Percentiles rank a stretch among this genome's conserved stretches.
Conservation (phyloP, 2,113 vertebrate genomes). For the Benthochromis sp. region DNA sequence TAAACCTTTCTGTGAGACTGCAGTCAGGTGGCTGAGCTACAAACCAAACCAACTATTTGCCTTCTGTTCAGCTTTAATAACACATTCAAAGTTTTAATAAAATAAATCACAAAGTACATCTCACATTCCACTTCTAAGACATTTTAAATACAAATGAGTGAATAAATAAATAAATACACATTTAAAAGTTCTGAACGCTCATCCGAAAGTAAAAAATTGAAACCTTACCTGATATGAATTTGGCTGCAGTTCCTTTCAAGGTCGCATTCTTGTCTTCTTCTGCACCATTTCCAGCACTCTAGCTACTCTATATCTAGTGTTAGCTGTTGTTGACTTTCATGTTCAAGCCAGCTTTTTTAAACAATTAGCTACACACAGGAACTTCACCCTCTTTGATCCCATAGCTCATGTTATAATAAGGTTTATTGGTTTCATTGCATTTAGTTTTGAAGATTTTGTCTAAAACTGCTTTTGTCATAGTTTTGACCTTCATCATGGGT, state of each 20-base stretch:
- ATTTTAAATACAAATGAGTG: neutral
- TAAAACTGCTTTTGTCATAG: neutral
- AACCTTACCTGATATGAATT: neutral
- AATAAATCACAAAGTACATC: neutral
- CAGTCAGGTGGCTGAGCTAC: neutral
- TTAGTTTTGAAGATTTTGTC: neutral
- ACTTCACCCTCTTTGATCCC: neutral
- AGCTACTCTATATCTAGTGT: neutral
- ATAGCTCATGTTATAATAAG: neutral
- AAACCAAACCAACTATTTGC: neutral
- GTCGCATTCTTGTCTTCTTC: neutral
- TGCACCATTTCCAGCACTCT: neutral
- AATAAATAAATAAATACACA: neutral
- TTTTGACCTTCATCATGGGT: neutral
- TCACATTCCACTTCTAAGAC: neutral
- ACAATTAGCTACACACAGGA: neutral
- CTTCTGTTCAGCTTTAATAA: neutral
- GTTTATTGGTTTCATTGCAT: neutral
- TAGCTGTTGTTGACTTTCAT: neutral
- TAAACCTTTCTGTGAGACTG: neutral
- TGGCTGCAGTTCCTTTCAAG: neutral
- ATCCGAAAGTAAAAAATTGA: rapidly evolving
- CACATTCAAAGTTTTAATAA: neutral
- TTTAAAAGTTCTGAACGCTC: neutral
- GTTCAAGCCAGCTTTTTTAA: neutral